These are phyloP conservation scores for Popillia japonica DNA, from an alignment of 1,140 invertebrate species.

Conservation along the genomic window DNA sequence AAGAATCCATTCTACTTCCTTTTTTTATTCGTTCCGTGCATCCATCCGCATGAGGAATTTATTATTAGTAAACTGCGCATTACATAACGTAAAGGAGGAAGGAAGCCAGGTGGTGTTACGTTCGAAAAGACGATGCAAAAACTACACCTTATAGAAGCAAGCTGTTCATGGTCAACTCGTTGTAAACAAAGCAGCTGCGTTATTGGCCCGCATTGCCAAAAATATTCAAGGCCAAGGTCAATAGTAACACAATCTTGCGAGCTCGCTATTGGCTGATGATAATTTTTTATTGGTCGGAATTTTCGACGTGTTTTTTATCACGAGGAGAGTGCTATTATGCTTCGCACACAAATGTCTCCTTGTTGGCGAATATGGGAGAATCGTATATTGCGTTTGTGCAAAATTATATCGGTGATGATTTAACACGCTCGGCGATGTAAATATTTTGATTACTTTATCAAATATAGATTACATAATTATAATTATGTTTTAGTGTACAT, in stretches of 20 bases:
- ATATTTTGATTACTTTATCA: slow-evolving; percentile 20
- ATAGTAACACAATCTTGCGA: slow-evolving; percentile 22
- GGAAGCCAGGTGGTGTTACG: slow-evolving; percentile 1
- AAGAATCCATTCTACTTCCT: not conserved
- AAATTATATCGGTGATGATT: slow-evolving; percentile 19
- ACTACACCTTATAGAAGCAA: slow-evolving; percentile 17
- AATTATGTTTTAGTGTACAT: not conserved
- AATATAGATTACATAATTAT: not conserved
- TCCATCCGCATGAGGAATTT: slow-evolving; percentile 13
- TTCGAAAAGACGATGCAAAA: slow-evolving; percentile 23
- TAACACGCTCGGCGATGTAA: slow-evolving; percentile 8
- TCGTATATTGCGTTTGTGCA: not conserved
- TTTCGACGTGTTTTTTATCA: slow-evolving; percentile 28
- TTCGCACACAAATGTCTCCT: not conserved
- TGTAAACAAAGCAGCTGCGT: slow-evolving; percentile 38
- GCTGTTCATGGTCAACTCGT: slow-evolving; percentile 32
- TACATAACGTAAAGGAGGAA: slow-evolving; percentile 26
- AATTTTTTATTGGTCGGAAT: slow-evolving; percentile 29
- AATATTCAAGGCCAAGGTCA: slow-evolving; percentile 37
- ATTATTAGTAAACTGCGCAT: slow-evolving; percentile 19
- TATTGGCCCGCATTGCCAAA: slow-evolving; percentile 38
- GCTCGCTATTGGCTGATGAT: slow-evolving; percentile 13
- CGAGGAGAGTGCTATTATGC: slow-evolving; percentile 13
- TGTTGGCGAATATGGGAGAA: not conserved
- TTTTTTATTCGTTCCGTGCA: not conserved